These are phyloP conservation scores for Psilopsiagon aurifrons DNA, from an alignment of 2,113 vertebrate species.

Conservation along the genomic window DNA sequence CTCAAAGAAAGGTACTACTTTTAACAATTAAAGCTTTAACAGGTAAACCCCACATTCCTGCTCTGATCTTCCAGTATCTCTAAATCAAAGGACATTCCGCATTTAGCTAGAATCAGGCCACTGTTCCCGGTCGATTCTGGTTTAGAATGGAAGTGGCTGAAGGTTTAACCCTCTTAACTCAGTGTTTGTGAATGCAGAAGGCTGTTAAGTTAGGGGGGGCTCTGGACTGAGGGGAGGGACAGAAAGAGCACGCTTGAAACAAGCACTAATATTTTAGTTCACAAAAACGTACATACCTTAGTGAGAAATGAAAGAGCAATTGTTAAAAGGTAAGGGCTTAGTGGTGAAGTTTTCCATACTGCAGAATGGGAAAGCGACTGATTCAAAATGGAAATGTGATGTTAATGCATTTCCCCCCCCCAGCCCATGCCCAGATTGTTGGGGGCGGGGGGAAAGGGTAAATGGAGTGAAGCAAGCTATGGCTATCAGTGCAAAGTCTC, in stretches of 20 bases:
- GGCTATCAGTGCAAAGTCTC: not conserved
- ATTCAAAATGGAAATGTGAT: conserved; percentile 11
- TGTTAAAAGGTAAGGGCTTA: conserved; percentile 60
- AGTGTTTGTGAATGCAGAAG: not conserved
- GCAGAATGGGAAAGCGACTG: conserved; percentile 18
- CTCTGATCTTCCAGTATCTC: not conserved
- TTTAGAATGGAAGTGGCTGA: not conserved
- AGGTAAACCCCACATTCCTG: not conserved
- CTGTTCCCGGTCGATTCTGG: not conserved
- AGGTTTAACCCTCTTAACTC: not conserved
- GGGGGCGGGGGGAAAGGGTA: not conserved
- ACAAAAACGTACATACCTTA: conserved; percentile 64
- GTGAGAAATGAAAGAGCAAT: conserved; percentile 62
- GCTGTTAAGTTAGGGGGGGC: not conserved
- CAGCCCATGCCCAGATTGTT: conserved; percentile 33
- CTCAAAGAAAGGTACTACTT: not conserved
- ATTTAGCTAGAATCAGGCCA: not conserved
- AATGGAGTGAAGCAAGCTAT: conserved; percentile 56
- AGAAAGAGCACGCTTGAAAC: not conserved
- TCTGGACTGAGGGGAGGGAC: conserved; percentile 37
- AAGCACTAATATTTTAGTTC: conserved; percentile 56
- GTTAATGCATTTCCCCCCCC: conserved; percentile 29
- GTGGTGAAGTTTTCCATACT: conserved; percentile 13
- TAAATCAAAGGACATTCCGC: not conserved
- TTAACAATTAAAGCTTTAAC: conserved; percentile 5